These are phyloP conservation scores for Coptodon rendalli DNA, from an alignment of 2,113 vertebrate genomes.

Conservation along the genomic window DNA sequence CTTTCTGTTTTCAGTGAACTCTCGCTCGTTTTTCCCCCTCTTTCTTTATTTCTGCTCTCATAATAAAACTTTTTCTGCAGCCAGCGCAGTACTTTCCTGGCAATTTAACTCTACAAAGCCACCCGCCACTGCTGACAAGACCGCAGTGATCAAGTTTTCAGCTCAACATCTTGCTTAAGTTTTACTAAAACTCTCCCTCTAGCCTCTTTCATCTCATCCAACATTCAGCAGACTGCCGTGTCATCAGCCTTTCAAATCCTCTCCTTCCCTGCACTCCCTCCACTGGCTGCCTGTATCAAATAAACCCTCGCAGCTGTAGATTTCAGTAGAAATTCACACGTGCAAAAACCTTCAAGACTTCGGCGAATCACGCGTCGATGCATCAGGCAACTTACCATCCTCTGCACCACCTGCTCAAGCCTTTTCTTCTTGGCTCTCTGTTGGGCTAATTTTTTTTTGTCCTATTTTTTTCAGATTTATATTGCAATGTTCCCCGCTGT, in stretches of 20 bases:
- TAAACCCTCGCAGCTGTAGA: background rate
- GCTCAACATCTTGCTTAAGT: background rate
- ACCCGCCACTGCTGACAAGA: background rate
- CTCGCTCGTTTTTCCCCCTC: background rate
- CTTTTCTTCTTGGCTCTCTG: background rate
- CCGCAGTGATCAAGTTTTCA: conserved; percentile 1
- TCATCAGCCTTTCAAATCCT: conserved; percentile 16
- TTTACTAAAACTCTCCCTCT: background rate
- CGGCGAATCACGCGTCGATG: background rate
- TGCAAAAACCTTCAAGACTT: background rate
- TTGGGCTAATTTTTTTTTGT: background rate
- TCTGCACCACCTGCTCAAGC: background rate
- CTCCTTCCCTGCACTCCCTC: background rate
- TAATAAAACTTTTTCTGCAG: background rate
- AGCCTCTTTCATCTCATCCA: conserved; percentile 8
- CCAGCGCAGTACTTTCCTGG: background rate
- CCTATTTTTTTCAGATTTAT: background rate
- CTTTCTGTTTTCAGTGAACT: background rate
- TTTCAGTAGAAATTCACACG: background rate
- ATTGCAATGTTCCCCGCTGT: background rate
- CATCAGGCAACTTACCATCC: background rate
- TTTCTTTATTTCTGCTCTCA: background rate
- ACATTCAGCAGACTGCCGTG: conserved; percentile 14
- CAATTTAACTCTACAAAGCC: background rate
- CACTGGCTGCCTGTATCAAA: background rate